These are phyloP conservation scores for Drosophila nannoptera DNA, from an alignment of 1,140 invertebrate species.

Conservation along the genomic window DNA sequence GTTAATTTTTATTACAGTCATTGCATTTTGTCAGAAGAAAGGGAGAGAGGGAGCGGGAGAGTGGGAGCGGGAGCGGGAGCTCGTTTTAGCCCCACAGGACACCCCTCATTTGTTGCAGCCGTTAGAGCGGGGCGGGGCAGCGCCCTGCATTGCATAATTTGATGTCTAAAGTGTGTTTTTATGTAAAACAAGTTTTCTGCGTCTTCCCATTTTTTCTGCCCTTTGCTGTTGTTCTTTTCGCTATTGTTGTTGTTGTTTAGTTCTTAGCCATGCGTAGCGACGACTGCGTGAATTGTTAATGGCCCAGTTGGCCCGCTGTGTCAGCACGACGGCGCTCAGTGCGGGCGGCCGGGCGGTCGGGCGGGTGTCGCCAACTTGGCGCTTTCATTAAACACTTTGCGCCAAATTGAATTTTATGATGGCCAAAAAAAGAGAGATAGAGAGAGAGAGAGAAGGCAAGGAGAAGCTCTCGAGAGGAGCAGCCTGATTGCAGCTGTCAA, in stretches of 20 bases:
- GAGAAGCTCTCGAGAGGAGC: background rate
- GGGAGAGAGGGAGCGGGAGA: background rate
- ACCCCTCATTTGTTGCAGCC: background rate
- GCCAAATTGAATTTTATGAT: slow-evolving; percentile 78
- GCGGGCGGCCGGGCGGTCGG: background rate
- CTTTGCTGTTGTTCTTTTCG: slow-evolving; percentile 11
- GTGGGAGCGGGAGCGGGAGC: background rate
- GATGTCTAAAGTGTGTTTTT: slow-evolving; percentile 69
- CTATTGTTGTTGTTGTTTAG: slow-evolving; percentile 29
- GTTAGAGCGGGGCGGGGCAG: background rate
- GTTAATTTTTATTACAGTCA: slow-evolving; percentile 78
- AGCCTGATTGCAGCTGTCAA: slow-evolving; percentile 70
- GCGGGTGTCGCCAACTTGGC: slow-evolving; percentile 39
- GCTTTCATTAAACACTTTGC: slow-evolving; percentile 78
- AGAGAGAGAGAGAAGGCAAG: too few relatives aligned
- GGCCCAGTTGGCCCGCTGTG: slow-evolving; percentile 56
- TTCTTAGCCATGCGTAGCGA: slow-evolving; percentile 43
- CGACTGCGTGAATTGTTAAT: slow-evolving; percentile 63
- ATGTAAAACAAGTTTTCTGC: slow-evolving; percentile 64
- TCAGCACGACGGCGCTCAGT: background rate
- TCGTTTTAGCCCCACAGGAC: background rate
- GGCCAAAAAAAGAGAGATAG: slow-evolving; percentile 39
- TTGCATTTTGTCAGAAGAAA: slow-evolving; percentile 69
- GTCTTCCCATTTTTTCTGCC: slow-evolving; percentile 31
- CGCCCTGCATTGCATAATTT: slow-evolving; percentile 69